Evolutionary conservation across 2,113 vertebrate species (phyloP).

Genomic region (Cyanoliseus patagonus): DNA sequence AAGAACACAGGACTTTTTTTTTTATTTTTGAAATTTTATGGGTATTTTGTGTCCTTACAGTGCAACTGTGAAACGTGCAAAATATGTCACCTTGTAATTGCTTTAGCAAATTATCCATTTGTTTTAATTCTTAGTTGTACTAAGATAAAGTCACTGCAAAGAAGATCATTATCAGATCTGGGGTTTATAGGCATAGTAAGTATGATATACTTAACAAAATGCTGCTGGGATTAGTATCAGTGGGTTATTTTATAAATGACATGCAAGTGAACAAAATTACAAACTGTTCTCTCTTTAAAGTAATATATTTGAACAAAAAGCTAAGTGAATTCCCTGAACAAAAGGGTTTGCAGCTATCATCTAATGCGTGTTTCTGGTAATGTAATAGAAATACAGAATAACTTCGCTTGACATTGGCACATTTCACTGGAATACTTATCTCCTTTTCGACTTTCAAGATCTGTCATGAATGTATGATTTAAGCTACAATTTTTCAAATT

Average conservation of each 20-base stretch:
- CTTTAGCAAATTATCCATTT: neutral
- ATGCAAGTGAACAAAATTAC: neutral
- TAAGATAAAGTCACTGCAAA: neutral
- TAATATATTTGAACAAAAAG: neutral
- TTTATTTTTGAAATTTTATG: neutral
- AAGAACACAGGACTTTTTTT: neutral
- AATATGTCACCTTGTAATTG: neutral
- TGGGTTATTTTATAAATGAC: neutral
- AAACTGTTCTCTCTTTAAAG: neutral
- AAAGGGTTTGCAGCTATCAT: neutral
- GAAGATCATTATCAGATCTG: neutral
- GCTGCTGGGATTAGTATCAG: neutral
- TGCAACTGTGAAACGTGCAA: neutral
- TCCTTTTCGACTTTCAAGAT: constrained; percentile 30
- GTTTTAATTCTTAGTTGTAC: neutral
- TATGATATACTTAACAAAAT: neutral
- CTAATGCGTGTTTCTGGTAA: neutral
- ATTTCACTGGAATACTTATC: neutral
- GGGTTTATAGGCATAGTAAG: neutral
- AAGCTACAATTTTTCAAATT: constrained; percentile 52
- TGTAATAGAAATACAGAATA: neutral
- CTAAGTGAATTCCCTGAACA: neutral
- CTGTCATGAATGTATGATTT: constrained; percentile 52
- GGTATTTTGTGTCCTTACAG: neutral
- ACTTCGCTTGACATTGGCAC: neutral